Percentiles rank a stretch among this genome's conserved stretches.
Conservation (phyloP, 2,888 invertebrate genomes). For the Acanthopleura granulata region DNA sequence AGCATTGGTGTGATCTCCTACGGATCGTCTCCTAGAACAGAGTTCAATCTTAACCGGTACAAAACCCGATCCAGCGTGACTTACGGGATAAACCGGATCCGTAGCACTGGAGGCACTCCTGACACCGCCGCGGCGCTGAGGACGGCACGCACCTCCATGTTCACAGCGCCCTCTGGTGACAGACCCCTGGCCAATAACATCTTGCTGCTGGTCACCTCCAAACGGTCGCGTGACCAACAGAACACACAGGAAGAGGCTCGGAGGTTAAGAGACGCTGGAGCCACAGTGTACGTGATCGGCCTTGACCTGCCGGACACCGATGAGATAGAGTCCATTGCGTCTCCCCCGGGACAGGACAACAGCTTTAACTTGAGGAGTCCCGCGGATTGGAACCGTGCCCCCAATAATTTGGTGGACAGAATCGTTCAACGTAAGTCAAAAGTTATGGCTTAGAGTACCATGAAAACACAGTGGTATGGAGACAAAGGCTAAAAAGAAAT, state of each 20-base stretch:
- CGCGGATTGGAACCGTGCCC: not conserved
- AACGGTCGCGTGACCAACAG: not conserved
- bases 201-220: constrained; percentile 7
- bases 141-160: constrained; percentile 28
- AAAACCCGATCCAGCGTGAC: not conserved
- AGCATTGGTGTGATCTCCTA: constrained; percentile 4
- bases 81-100: not conserved
- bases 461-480: too few relatives aligned
- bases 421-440: not conserved
- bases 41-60: constrained; percentile 13
- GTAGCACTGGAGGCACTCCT: not conserved
- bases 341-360: not conserved
- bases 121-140: constrained; percentile 41
- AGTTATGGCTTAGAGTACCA: too few relatives aligned
- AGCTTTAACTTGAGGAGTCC: not conserved
- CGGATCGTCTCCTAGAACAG: not conserved
- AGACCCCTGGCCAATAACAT: constrained; percentile 23
- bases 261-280: not conserved
- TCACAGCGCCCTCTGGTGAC: constrained; percentile 33
- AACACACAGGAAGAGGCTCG: not conserved
- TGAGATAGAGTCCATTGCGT: constrained; percentile 11
- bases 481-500: too few relatives aligned
- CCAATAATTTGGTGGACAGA: not conserved
- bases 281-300: not conserved
- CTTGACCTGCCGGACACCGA: not conserved